Conservation (phyloP, 2,797 vertebrate genomes). For the Alca torda region DNA sequence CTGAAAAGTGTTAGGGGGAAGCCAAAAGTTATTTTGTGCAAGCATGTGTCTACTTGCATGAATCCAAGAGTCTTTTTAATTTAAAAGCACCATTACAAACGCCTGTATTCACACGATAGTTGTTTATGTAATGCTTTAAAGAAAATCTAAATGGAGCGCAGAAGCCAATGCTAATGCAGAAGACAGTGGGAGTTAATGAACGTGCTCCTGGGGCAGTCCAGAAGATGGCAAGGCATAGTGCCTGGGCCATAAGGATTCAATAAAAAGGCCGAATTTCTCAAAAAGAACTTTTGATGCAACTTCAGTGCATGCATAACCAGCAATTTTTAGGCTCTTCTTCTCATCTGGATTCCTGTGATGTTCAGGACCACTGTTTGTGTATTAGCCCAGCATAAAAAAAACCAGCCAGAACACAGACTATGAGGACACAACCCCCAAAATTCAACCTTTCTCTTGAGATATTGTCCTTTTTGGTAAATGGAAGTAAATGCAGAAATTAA, state of each 20-base stretch:
- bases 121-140: conserved; percentile 64
- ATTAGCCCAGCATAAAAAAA: background rate
- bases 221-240: background rate
- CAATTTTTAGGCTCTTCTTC: background rate
- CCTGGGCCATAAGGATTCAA: background rate
- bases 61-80: conserved; percentile 54
- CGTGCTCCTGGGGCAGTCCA: background rate
- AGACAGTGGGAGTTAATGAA: conserved; percentile 45
- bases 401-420: background rate
- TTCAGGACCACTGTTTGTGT: background rate
- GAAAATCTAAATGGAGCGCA: conserved; percentile 36
- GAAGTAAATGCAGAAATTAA: background rate
- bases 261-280: background rate
- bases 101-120: conserved; percentile 59
- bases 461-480: background rate
- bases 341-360: background rate
- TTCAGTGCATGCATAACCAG: background rate
- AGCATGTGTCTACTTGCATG: conserved; percentile 55
- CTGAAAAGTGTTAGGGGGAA: conserved; percentile 43
- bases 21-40: conserved; percentile 66
- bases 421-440: background rate
- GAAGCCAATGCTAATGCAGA: conserved; percentile 55
- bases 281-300: background rate
- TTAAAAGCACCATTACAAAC: conserved; percentile 59
- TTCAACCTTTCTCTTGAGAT: background rate